A percentile compares a stretch with the other conserved stretches of the same genome.
phyloP scores from a whole-genome alignment of 2,113 vertebrate genomes.

The Cyprinus carpio region DNA sequence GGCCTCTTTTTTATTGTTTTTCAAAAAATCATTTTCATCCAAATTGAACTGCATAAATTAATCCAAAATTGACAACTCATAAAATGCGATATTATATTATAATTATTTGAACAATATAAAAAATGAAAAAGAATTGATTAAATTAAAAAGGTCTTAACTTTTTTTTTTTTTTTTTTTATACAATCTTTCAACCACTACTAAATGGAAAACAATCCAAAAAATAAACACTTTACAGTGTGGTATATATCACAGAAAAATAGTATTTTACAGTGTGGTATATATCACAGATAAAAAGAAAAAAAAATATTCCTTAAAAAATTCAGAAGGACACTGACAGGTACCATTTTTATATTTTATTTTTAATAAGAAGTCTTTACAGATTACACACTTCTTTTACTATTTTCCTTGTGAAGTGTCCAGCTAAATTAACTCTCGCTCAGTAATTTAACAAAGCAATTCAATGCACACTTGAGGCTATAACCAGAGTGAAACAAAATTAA shows the following conservation, averaged over 20 bases:
- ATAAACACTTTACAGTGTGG: no score
- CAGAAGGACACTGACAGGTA: background rate
- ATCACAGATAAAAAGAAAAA: background rate
- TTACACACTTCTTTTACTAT: background rate
- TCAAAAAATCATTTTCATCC: background rate
- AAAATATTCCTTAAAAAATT: background rate
- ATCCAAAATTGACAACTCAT: background rate
- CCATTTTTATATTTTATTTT: background rate
- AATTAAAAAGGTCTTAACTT: no score
- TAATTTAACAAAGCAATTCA: conserved; percentile 24
- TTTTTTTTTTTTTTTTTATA: no score
- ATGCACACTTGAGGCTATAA: conserved; percentile 6
- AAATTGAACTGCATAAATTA: background rate
- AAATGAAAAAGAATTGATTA: no score
- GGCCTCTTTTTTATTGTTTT: no score
- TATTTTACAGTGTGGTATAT: background rate
- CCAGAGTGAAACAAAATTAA: conserved; percentile 13
- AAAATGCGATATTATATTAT: background rate
- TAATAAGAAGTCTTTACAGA: background rate
- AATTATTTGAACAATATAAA: background rate
- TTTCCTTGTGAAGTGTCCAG: background rate
- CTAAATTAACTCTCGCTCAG: background rate
- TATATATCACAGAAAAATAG: background rate
- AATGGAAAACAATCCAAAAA: background rate
- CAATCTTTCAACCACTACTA: background rate